Base-by-base conservation (phyloP, 2,797 vertebrate species). In the Crypturellus tataupa region DNA sequence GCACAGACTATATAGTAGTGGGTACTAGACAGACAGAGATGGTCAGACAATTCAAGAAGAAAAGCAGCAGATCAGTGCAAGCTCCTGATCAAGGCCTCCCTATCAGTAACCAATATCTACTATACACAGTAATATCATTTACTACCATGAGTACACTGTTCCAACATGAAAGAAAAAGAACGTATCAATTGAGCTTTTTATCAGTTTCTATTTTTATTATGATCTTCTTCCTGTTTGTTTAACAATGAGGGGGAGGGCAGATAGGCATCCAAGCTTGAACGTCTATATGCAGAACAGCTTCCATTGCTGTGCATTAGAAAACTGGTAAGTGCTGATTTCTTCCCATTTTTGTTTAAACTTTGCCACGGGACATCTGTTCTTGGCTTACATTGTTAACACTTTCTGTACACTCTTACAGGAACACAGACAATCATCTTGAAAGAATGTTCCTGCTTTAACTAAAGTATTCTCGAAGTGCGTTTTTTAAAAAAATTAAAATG, bases 321-420 rank as follows among this genome's bases (percentile, higher is more conserved):
- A 96, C 84, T 91, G 94, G 87, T 56, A 78, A 87, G 77, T 71
- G 79, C 56, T 97, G 95, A 97, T 97, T 97, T 96, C 95, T 88
- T 97, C 93, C 92, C 94, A 89, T 93, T 97, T 96, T 96, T 72
- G 93, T 96, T 96, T 96, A 94, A 94, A 94, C 94, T 97, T 97
- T 97, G 94, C 94, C 96, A 95, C 6, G 53, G 88, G 95, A 97
- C 98, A 98, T 97, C 98, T 97, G 97, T 87, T 97, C 96, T 87
- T 59, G 60, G 80, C 64, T 96, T 80, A 64, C 33, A 67, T 7
- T 15, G 90, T 91, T 97, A 93, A 95, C 81, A 76, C 85, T 97
- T 96, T 95, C 92, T 77, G 80, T n/a, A n/a, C 35, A 31, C 23
- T 49, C 39, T 46, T 59, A 89, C 29, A 23, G 55, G 73, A 96